A percentile compares a stretch with the other conserved stretches of the same genome.
Evolutionary conservation across 2,888 invertebrate genomes (phyloP).

Genomic region (Parapristionchus giblindavisi): DNA sequence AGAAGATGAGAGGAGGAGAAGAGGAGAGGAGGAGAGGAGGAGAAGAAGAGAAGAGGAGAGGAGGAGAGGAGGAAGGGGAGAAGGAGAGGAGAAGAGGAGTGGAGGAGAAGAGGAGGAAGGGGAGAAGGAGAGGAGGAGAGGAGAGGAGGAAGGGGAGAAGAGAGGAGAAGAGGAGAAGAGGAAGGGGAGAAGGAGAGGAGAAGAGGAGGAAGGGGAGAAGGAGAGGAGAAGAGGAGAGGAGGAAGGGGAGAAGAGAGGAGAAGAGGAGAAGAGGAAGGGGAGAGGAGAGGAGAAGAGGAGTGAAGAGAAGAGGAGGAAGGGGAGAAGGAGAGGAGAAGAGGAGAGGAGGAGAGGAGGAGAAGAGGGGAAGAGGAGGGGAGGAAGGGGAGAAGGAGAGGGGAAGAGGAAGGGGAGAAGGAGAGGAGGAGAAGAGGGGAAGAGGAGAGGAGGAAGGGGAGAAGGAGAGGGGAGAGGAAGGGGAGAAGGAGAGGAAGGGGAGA

Average conservation of each 20-base stretch:
- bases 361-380: too few species aligned
- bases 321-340: too few species aligned
- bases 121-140: not conserved
- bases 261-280: constrained; percentile 4
- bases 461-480: not conserved
- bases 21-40: not conserved
- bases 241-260: not conserved
- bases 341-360: too few species aligned
- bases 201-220: not conserved
- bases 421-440: too few species aligned
- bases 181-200: not conserved
- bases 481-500: not conserved
- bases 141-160: not conserved
- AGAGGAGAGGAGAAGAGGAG: not conserved
- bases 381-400: too few species aligned
- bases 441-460: constrained; percentile 1
- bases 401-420: too few species aligned
- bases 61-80: not conserved
- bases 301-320: not conserved
- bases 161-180: not conserved
- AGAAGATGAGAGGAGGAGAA: constrained; percentile 7
- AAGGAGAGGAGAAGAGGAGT: constrained; percentile 8
- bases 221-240: not conserved
- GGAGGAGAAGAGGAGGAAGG: constrained; percentile 7
- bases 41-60: not conserved